Evolutionary conservation across 2,888 invertebrate species (phyloP).

Genomic region (Erebia epiphron): DNA sequence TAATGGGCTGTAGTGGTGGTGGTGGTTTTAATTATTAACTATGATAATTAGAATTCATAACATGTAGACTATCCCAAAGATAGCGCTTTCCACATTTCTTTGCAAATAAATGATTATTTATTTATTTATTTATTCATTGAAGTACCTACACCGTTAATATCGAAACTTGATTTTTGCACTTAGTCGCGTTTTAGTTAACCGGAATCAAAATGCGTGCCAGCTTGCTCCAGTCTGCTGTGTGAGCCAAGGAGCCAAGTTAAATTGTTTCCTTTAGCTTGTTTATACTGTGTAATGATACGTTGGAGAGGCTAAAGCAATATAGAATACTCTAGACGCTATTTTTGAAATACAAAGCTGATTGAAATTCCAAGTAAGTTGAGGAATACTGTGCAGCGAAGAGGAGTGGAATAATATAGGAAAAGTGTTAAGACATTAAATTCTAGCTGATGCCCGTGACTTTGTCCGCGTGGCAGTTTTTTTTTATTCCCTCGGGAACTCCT

Average conservation of each 20-base stretch:
- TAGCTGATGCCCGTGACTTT: too few species aligned
- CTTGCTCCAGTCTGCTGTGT: background rate
- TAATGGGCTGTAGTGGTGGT: too few species aligned
- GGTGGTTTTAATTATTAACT: too few species aligned
- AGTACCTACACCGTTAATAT: background rate
- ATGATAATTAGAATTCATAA: too few species aligned
- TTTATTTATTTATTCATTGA: too few species aligned
- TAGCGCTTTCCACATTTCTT: too few species aligned
- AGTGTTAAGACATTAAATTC: too few species aligned
- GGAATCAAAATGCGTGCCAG: constrained; percentile 10
- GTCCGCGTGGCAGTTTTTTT: too few species aligned
- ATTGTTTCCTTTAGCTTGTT: constrained; percentile 30
- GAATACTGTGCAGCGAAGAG: background rate
- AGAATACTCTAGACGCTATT: background rate
- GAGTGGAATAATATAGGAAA: background rate
- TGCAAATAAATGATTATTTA: too few species aligned
- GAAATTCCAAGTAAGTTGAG: background rate
- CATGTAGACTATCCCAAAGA: too few species aligned
- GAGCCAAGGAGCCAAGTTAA: constrained; percentile 29
- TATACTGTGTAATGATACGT: constrained; percentile 17
- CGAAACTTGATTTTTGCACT: background rate
- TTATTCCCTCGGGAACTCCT: too few species aligned
- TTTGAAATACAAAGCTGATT: background rate
- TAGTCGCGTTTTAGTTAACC: background rate
- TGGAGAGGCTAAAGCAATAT: constrained; percentile 1